phyloP scores from a whole-genome alignment of 2,113 vertebrate species.

The Burhinus oedicnemus region DNA sequence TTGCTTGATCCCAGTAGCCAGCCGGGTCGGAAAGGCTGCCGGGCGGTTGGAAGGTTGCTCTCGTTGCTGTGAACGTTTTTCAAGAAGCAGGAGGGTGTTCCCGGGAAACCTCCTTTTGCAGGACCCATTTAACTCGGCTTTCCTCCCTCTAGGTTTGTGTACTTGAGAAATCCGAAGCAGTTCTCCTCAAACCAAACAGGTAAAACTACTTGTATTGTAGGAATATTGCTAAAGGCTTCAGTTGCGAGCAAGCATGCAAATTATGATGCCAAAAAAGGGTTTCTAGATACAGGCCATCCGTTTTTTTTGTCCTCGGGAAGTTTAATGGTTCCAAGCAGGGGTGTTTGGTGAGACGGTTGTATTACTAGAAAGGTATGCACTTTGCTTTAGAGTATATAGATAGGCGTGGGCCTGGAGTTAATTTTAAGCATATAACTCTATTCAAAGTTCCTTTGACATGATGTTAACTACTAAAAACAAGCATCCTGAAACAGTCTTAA shows the following conservation, averaged over 20 bases:
- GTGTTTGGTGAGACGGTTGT: neutral
- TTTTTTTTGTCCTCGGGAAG: neutral
- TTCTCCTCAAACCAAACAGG: constrained; percentile 43
- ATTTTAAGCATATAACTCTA: neutral
- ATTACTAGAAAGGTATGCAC: neutral
- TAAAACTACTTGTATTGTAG: neutral
- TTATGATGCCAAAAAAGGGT: neutral
- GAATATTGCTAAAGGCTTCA: neutral
- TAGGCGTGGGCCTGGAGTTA: neutral
- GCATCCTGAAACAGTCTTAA: neutral
- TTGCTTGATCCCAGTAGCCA: rapidly evolving
- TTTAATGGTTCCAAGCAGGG: neutral
- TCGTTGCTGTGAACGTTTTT: rapidly evolving
- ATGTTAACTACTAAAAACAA: neutral
- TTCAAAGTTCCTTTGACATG: neutral
- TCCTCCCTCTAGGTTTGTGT: neutral
- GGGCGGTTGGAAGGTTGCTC: neutral
- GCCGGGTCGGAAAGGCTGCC: rapidly evolving
- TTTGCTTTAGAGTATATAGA: neutral
- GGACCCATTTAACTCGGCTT: rapidly evolving
- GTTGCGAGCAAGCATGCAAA: neutral
- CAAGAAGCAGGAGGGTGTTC: neutral
- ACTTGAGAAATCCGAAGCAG: neutral
- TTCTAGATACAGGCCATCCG: neutral
- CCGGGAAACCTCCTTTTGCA: neutral